Evolutionary conservation across 1,140 invertebrate species (phyloP), one percentile per base, ranked within the genome.

Genomic region (Hermatobates lingyangjiaoensis): DNA sequence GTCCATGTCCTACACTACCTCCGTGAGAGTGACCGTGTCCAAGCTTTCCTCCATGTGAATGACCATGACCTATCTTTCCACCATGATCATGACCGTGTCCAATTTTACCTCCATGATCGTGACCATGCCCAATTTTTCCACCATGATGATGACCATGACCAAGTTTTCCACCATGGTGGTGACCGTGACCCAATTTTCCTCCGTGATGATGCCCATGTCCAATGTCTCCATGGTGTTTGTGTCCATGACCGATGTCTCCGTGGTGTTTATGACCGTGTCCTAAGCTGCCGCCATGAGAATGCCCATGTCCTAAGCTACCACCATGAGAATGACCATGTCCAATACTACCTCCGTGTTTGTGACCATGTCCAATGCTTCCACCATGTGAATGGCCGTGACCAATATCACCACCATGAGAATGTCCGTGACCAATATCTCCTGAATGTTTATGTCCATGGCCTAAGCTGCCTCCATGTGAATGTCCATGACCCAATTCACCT

Each of bases 51-150:
- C 45, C 51, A 27, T 53, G 51, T 20, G 45, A 48, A 26, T 53
- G 51, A 5, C 51, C 51, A 39, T 53, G 51, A 2, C 51, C 51
- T 18, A 53, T 34, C 15, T 25, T 48, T 18, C 51, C 51, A 25
- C 45, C 51, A 39, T 53, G 51, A 23, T n/a, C 26, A 26, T 53
- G 51, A 24, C 51, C 51, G 40, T 53, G 51, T 53, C 51, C 51
- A 12, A 53, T 21, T 4, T 18, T 39, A 4, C 51, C 51, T 18
- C 45, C 51, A 21, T 53, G 51, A 34, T 1, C 15, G 26, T 53
- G 51, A 18, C 51, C 51, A 39, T 53, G 51, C 15, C 51, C 51
- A 24, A 53, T 23, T 7, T 18, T 39, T 25, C 51, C 51, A 24
- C 45, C 51, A 21, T 53, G 51, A n/a, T 7, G 26, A 20, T 53